phyloP scores from a whole-genome alignment of 2,113 vertebrate genomes.

The Meleagris gallopavo region DNA sequence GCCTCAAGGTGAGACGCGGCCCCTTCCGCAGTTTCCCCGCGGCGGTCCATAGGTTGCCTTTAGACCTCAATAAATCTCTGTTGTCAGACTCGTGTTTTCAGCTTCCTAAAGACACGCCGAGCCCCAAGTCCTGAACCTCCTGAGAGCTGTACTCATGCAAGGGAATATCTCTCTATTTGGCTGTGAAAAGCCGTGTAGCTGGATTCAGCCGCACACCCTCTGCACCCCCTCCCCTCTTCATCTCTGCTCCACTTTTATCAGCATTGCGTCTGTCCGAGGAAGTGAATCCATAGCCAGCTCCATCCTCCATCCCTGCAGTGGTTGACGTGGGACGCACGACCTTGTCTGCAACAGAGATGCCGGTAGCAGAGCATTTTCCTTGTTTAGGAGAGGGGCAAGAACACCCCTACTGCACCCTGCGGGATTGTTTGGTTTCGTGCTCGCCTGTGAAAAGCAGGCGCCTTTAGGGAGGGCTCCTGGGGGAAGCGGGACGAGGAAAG shows the following conservation, averaged over 20 bases:
- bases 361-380: not conserved
- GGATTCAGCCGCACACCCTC: not conserved
- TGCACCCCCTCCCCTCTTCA: constrained; percentile 12
- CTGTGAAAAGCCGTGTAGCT: not conserved
- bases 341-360: constrained; percentile 18
- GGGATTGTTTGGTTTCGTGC: not conserved
- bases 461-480: constrained; percentile 1
- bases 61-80: constrained; percentile 51
- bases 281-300: not conserved
- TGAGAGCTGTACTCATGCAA: not conserved
- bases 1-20: not conserved
- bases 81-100: constrained; percentile 54
- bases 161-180: constrained; percentile 23
- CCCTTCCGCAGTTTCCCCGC: not conserved
- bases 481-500: not conserved
- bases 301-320: constrained; percentile 9
- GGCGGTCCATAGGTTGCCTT: not conserved
- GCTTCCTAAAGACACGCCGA: constrained; percentile 20
- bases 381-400: not conserved
- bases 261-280: constrained; percentile 41
- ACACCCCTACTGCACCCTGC: not conserved
- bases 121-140: not conserved
- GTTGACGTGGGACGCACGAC: not conserved
- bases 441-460: not conserved
- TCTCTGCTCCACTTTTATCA: constrained; percentile 41